phyloP scores from a whole-genome alignment of 1,140 invertebrate species.

The Ptiloglossa arizonensis region DNA sequence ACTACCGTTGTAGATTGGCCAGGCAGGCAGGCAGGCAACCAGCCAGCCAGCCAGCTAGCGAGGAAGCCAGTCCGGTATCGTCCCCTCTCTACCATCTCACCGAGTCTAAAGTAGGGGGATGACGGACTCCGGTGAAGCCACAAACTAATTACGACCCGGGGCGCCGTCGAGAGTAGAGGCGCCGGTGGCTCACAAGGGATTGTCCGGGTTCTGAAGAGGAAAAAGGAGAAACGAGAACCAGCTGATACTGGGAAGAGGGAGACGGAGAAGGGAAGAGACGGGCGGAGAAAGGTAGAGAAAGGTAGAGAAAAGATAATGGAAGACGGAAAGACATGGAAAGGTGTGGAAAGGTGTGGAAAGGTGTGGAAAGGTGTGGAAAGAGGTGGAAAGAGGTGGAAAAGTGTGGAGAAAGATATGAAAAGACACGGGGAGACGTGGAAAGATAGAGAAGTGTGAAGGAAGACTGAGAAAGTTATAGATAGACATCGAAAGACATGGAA shows the following conservation, averaged over 20 bases:
- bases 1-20: constrained; percentile 25
- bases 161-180: constrained; percentile 74
- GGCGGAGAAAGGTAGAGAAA: not conserved
- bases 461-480: too few relatives aligned
- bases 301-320: too few relatives aligned
- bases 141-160: constrained; percentile 80
- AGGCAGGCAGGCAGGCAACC: constrained; percentile 61
- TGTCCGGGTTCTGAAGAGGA: constrained; percentile 37
- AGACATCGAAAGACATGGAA: too few relatives aligned
- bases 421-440: too few relatives aligned
- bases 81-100: constrained; percentile 58
- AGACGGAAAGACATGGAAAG: too few relatives aligned
- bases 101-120: constrained; percentile 59
- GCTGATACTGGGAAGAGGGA: not conserved
- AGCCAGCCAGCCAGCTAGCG: constrained; percentile 57
- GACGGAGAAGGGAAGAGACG: not conserved
- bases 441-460: too few relatives aligned
- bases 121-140: constrained; percentile 74
- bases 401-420: too few relatives aligned
- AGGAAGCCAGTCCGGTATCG: constrained; percentile 49
- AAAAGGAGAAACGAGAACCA: constrained; percentile 29
- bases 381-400: too few relatives aligned
- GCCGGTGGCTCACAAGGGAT: constrained; percentile 51
- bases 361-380: too few relatives aligned
- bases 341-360: too few relatives aligned